Evolutionary conservation across 2,113 vertebrate species (phyloP), one percentile per base, ranked within the genome.

Genomic region (Himantopus leucocephalus): DNA sequence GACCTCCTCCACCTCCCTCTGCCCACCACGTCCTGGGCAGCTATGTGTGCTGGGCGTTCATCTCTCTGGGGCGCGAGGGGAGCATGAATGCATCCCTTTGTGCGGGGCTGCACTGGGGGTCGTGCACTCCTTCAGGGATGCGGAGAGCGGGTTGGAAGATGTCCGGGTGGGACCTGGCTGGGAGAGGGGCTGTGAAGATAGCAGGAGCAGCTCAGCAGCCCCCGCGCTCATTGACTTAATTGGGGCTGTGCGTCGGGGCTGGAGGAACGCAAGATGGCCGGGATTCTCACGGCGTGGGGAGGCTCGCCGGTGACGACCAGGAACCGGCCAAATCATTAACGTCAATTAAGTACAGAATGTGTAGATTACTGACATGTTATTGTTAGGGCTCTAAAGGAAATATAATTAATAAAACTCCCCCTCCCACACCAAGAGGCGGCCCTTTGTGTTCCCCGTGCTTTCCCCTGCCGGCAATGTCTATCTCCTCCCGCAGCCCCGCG

Each of bases 351-450:
- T 60, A 60, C 60, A 55, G 79, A 96, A 81, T 84, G 34, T 39
- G 73, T 85, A 6, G 24, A 81, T 96, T 89, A 88, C 92, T 96
- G 95, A 88, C 63, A 41, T 73, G 67, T 68, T 90, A 84, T 95
- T 97, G 96, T 97, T 80, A 45, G 21, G 67, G 77, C 78, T 91
- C 90, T 64, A 23, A 97, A 94, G 81, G 95, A 97, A 96, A 96
- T 90, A 70, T 79, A 95, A 97, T 97, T 94, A 96, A 92, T 96
- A 94, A 96, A 95, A 64, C 55, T 50, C 55, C 29, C 82, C 73
- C 85, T 29, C 50, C 45, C 35, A 71, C 77, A 50, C 30, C 66
- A 9, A 85, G 94, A 92, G 89, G 91, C 30, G 4, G 68, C 90
- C 88, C 92, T 97, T 96, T 95, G 94, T 95, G 93, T 92, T 85